Evolutionary conservation across 2,888 invertebrate genomes (phyloP).

Genomic region (Sisyra nigra): DNA sequence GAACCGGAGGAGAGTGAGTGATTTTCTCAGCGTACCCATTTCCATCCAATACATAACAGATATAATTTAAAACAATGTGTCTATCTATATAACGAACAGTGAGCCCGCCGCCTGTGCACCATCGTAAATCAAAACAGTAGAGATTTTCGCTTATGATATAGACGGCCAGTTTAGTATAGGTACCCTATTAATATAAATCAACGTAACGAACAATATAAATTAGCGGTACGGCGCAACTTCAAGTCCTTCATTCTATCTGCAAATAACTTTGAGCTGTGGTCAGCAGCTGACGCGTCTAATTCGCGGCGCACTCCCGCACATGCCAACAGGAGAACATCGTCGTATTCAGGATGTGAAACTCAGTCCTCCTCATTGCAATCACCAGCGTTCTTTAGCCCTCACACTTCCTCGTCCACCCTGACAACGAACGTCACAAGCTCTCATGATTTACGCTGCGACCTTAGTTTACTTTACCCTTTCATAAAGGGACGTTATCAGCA

Average conservation of each 20-base stretch:
- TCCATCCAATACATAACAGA: no score
- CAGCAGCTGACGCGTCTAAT: conserved; percentile 21
- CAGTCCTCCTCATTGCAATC: neutral
- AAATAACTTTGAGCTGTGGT: conserved; percentile 24
- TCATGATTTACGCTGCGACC: conserved; percentile 40
- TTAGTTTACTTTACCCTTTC: conserved; percentile 23
- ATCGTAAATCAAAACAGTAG: no score
- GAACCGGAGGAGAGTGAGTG: no score
- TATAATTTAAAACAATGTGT: no score
- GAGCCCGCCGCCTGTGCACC: no score
- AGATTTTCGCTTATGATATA: no score
- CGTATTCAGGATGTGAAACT: neutral
- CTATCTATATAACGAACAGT: no score
- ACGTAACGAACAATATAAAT: conserved; percentile 28
- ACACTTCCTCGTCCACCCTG: neutral
- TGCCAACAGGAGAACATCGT: neutral
- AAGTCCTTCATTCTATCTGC: conserved; percentile 17
- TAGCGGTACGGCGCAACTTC: conserved; percentile 15
- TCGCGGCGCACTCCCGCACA: neutral
- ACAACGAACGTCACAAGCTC: no score
- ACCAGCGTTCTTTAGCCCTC: neutral
- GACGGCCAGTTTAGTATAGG: no score
- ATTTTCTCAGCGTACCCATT: no score
- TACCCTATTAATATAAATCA: conserved; percentile 26
- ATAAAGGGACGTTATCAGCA: conserved; percentile 32